Base-by-base conservation (phyloP, 2,113 vertebrate species). In the Apus apus region DNA sequence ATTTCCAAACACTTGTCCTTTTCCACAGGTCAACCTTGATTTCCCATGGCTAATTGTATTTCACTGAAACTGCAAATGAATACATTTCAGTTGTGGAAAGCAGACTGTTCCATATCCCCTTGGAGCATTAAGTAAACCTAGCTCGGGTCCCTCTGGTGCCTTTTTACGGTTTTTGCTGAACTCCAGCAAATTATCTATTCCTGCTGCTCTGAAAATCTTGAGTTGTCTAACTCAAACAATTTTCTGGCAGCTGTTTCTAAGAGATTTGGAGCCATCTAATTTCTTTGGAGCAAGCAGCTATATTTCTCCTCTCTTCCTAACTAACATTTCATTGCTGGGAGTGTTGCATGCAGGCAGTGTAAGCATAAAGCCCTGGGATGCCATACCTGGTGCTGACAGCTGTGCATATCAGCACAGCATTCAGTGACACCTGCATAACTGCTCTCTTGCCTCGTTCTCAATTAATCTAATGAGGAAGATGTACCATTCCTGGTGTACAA, bases 401-500 rank as follows among this genome's bases (percentile, higher is more conserved):
- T 96, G 87, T 58, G 85, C 14, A 2, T 73, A 40, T 88, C 85
- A 36, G 29, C 56, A 72, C 43, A 38, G 64, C 36, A 4, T 80
- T 94, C 14, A 1, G 54, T 80, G 95, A 87, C 92, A 94, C 68
- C 95, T 90, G 89, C 90, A 84, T 36, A 56, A 40, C 29, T 57
- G 56, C 89, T 75, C 17, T 19, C 79, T 94, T 85, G 61, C 75
- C 82, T 72, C 6, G 22, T 61, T 82, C 74, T 94, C 72, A 84
- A 26, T 87, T 97, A 94, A 73, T 36, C 74, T 93, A 51, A 94
- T 46, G 75, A 83, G 82, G 58, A 88, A 90, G 38, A 51, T 66
- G 45, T 62, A 58, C 62, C 75, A 80, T 71, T 96, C 87, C 90
- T 93, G 87, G 54, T 27, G 45, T 67, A 90, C 72, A 93, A 65